Evolutionary conservation across 2,888 invertebrate species (phyloP).

Genomic region (Aproaerema taeniolella): DNA sequence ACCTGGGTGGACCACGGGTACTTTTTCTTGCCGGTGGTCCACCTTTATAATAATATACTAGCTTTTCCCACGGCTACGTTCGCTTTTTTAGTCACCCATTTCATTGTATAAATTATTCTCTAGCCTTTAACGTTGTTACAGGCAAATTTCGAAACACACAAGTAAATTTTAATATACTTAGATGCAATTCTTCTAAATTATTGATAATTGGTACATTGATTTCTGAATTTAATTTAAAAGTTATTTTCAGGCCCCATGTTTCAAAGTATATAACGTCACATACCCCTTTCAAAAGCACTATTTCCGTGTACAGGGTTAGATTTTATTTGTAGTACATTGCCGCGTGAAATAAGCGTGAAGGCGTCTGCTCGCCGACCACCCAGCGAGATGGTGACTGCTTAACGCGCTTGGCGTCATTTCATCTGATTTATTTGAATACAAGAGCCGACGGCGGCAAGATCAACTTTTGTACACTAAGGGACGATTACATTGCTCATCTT

Average conservation of each 20-base stretch:
- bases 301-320: conserved; percentile 46
- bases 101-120: too few relatives aligned
- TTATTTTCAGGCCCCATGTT: conserved; percentile 1
- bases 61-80: too few relatives aligned
- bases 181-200: too few relatives aligned
- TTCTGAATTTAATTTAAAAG: not conserved
- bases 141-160: not conserved
- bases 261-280: not conserved
- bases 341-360: conserved; percentile 66
- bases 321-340: conserved; percentile 58
- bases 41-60: too few relatives aligned
- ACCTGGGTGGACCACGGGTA: too few relatives aligned
- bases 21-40: too few relatives aligned
- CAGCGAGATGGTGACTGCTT: conserved; percentile 67
- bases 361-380: conserved; percentile 64
- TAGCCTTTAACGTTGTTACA: not conserved
- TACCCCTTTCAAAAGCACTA: conserved; percentile 22
- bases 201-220: too few relatives aligned
- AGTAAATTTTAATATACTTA: too few relatives aligned
- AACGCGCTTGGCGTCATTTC: conserved; percentile 68
- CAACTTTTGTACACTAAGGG: conserved; percentile 31
- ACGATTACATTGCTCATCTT: too few relatives aligned
- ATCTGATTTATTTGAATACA: conserved; percentile 70
- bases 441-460: conserved; percentile 40
- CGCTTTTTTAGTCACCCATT: too few relatives aligned